Evolutionary conservation across 2,888 invertebrate species (phyloP), one percentile per base, ranked within the genome.

Genomic region (Agrilus cyanescens): DNA sequence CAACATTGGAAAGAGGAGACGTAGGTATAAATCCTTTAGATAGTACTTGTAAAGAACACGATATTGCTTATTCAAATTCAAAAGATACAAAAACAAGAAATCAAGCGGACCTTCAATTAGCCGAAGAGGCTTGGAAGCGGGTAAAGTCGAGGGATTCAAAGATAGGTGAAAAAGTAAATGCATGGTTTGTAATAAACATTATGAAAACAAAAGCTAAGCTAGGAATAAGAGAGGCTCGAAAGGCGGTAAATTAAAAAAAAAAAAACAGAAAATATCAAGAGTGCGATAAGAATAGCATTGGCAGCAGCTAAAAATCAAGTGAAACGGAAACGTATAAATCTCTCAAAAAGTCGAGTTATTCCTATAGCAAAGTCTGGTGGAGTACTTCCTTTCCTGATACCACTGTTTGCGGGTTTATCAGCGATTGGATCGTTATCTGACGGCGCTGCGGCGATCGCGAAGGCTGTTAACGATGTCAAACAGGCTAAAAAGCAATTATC

Each of bases 371-470:
- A 61, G 53, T 44, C 45, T 20, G 60, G 60, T 16, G 61, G 62
- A 32, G 43, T 61, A 12, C 44, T 59, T 41, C 58, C 57, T 8
- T n/a, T n/a, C n/a, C 44, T 61, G 25, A 50, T 62, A 25, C 60
- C 60, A 4, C 50, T 64, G 16, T 59, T 62, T 53, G 59, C 61
- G 1, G 59, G 57, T 16, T 45, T 64, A 38, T 52, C 55, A 12
- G 62, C 62, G 7, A n/a, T 57, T 6, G 65, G 61, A 4, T 49
- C 57, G 20, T 46, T 65, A 45, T 52, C 57, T 10, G 62, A 64
- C 14, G 62, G 63, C 14, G 59, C 58, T 30, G 57, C 62, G 8
- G 58, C 55, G 36, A 54, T 65, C 25, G 55, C 57, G 2, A 63
- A 62, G 48, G 57, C 61, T 12, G 52, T 61, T 8, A 59, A 58